Evolutionary conservation across 2,888 invertebrate genomes (phyloP).

Genomic region (Callinectes sapidus): DNA sequence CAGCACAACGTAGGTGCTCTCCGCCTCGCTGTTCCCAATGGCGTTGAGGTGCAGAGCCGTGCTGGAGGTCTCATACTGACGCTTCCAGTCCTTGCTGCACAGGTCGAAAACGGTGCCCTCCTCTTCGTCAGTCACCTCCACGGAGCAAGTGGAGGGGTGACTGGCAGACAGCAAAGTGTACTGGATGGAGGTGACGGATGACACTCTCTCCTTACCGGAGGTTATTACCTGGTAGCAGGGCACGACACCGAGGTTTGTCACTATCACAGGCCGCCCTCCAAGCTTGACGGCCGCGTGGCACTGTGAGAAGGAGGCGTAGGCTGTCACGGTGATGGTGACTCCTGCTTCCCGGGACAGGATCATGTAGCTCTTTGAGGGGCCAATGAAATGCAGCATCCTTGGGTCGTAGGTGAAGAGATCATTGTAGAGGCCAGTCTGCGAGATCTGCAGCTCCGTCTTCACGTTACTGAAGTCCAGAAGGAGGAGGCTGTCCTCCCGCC

Average conservation of each 20-base stretch:
- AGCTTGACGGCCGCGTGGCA: conserved; percentile 32
- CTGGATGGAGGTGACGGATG: background rate
- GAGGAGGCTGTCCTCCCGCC: conserved; percentile 39
- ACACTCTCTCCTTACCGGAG: background rate
- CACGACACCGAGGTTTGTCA: conserved; percentile 26
- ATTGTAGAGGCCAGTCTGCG: conserved; percentile 41
- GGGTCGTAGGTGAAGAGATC: conserved; percentile 48
- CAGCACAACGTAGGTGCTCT: conserved; percentile 42
- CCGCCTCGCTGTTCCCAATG: background rate
- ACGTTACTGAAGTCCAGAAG: conserved; percentile 51
- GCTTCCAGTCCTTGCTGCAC: conserved; percentile 49
- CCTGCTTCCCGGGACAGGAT: conserved; percentile 45
- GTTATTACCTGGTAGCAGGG: conserved; percentile 31
- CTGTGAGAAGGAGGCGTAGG: conserved; percentile 35
- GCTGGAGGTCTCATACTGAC: conserved; percentile 39
- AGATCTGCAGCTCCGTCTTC: conserved; percentile 37
- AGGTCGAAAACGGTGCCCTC: conserved; percentile 26
- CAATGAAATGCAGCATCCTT: conserved; percentile 55
- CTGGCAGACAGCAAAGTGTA: conserved; percentile 50
- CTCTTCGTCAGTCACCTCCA: conserved; percentile 46
- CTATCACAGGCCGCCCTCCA: conserved; percentile 9
- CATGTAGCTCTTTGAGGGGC: conserved; percentile 55
- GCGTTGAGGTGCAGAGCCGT: conserved; percentile 17
- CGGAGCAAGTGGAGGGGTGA: conserved; percentile 36
- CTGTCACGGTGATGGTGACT: conserved; percentile 27